Conservation (phyloP, 2,888 invertebrate species). For the Poecilobothrus nobilitatus region DNA sequence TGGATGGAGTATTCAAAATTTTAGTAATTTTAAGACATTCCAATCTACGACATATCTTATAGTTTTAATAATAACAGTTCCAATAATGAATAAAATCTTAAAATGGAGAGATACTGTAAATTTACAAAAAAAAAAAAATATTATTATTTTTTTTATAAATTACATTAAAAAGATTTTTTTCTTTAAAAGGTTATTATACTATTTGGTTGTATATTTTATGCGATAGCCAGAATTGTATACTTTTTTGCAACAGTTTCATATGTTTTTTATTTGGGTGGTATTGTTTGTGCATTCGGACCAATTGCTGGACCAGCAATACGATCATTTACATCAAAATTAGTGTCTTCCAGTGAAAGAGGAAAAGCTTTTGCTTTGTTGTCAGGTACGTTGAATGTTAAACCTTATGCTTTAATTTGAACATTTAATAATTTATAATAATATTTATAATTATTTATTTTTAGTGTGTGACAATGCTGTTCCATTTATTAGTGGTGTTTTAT, state of each 20-base stretch:
- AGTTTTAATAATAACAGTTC: conserved; percentile 61
- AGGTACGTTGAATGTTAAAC: background rate
- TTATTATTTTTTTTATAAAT: conserved; percentile 1
- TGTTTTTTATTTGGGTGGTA: conserved; percentile 64
- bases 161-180: background rate
- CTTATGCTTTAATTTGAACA: too few relatives aligned
- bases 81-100: conserved; percentile 59
- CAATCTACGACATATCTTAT: conserved; percentile 63
- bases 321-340: conserved; percentile 71
- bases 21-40: conserved; percentile 66
- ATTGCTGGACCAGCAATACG: conserved; percentile 69
- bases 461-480: conserved; percentile 76
- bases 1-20: conserved; percentile 59
- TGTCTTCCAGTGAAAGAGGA: conserved; percentile 64
- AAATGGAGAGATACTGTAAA: conserved; percentile 59
- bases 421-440: background rate
- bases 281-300: conserved; percentile 66
- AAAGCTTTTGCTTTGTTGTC: conserved; percentile 69
- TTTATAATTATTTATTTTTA: background rate
- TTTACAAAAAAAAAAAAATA: conserved; percentile 9
- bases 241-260: conserved; percentile 49
- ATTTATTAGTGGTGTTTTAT: conserved; percentile 62
- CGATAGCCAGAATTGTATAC: conserved; percentile 59
- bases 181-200: conserved; percentile 57
- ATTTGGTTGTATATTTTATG: conserved; percentile 62